Conservation (phyloP, 1,140 invertebrate genomes). For the Diorhabda carinulata region DNA sequence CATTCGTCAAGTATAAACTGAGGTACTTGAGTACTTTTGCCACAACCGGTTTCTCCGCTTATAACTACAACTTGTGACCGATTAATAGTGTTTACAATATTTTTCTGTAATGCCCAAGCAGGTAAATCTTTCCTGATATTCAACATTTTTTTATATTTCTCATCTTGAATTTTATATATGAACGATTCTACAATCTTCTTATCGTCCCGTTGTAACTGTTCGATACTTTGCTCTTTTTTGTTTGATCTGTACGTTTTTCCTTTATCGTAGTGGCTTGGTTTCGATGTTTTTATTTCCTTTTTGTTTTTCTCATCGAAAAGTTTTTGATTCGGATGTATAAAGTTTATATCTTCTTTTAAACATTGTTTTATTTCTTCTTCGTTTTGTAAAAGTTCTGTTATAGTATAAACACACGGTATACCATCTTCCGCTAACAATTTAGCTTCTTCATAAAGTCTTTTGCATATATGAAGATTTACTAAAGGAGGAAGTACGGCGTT, state of each 20-base stretch:
- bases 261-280: constrained; percentile 58
- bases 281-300: constrained; percentile 39
- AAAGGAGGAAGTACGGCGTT: constrained; percentile 55
- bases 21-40: constrained; percentile 87
- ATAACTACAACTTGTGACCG: constrained; percentile 70
- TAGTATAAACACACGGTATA: constrained; percentile 63
- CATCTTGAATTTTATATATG: constrained; percentile 54
- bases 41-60: constrained; percentile 83
- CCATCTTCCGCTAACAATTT: constrained; percentile 58
- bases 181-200: constrained; percentile 57
- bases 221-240: constrained; percentile 50
- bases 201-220: constrained; percentile 58
- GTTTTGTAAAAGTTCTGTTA: constrained; percentile 66
- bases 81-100: constrained; percentile 62
- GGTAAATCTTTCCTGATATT: constrained; percentile 60
- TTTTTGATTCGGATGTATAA: constrained; percentile 49
- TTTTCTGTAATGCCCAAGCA: constrained; percentile 60
- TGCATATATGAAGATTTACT: constrained; percentile 60
- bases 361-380: constrained; percentile 61
- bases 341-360: constrained; percentile 55
- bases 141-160: constrained; percentile 62
- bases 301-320: constrained; percentile 42
- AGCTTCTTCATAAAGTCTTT: constrained; percentile 62
- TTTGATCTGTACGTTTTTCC: constrained; percentile 49
- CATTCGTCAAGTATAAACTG: constrained; percentile 87